Evolutionary conservation across 2,113 vertebrate species (phyloP), one percentile per base, ranked within the genome.

Genomic region (Saguinus midas): DNA sequence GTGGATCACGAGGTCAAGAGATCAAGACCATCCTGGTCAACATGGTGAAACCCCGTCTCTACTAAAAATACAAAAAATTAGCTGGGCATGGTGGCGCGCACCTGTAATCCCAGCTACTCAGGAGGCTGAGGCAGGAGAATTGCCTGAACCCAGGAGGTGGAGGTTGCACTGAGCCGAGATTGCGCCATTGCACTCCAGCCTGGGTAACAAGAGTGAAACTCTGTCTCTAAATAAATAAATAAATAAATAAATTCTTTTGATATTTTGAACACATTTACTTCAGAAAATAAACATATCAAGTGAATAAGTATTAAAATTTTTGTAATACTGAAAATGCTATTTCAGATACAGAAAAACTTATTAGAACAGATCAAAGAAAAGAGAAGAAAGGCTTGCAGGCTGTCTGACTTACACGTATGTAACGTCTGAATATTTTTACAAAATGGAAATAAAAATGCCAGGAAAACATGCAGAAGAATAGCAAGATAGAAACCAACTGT

Each of bases 391-490:
- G 5, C 25, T 82, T 40, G 12, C 80, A 94, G 32, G 18, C 8
- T 72, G 4, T 89, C 45, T 68, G 90, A 90, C 43, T 87, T 86
- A 81, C 1, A 73, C 9, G 21, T 78, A 84, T 45, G 55, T 48
- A 92, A 87, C 13, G 45, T 29, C 23, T 89, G 55, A 96, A 78
- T 45, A 64, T 92, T 96, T 94, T 94, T 52, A 81, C 21, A 76
- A 70, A 92, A 85, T 72, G 55, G 94, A 94, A 92, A 94, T 95
- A 87, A 96, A 95, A 96, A 94, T 86, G 70, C 50, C 64, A 93
- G 75, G 61, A 43, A 95, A 90, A 29, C 32, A 91, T 21, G 12
- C 12, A 35, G 23, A 96, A 94, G 35, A 75, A 91, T 3, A 87
- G 57, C 17, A 79, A 91, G 61, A 95, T 58, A 94, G 55, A 97